A percentile compares a stretch with the other conserved stretches of the same genome.
Evolutionary conservation across 2,888 invertebrate species (phyloP).

Genomic region (Biston betularia): DNA sequence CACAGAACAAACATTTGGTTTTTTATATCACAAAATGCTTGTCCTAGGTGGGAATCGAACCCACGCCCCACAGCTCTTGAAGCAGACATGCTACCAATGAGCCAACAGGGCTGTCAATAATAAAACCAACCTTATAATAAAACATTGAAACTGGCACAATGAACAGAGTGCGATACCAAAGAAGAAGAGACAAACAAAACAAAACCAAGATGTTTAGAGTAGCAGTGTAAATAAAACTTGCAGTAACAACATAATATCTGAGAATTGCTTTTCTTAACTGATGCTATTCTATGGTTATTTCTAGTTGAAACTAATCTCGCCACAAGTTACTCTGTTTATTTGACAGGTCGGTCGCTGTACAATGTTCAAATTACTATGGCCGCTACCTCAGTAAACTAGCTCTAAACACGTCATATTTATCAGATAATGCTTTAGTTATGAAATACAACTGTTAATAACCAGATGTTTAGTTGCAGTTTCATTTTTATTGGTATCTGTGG

Average conservation of each 20-base stretch:
- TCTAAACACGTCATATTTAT: conserved; percentile 26
- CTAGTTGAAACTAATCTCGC: conserved; percentile 36
- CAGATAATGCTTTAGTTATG: conserved; percentile 13
- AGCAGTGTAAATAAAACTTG: not conserved
- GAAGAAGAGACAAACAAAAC: not conserved
- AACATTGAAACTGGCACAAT: no score
- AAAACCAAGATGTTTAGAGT: not conserved
- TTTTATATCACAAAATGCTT: no score
- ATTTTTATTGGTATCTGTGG: not conserved
- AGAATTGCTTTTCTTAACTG: not conserved
- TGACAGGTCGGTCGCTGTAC: conserved; percentile 27
- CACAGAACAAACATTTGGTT: no score
- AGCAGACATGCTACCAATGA: no score
- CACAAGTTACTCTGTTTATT: conserved; percentile 39
- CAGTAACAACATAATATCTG: conserved; percentile 22
- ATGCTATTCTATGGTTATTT: not conserved
- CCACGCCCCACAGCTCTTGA: no score
- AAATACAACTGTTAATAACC: conserved; percentile 13
- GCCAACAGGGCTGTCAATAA: no score
- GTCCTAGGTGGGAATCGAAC: no score
- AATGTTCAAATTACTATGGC: conserved; percentile 34
- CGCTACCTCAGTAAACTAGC: conserved; percentile 39
- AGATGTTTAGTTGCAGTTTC: conserved; percentile 10
- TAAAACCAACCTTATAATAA: no score
- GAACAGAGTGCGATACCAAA: no score